Base-by-base conservation (phyloP, 2,888 invertebrate genomes). In the Venustoraphidia nigricollis region DNA sequence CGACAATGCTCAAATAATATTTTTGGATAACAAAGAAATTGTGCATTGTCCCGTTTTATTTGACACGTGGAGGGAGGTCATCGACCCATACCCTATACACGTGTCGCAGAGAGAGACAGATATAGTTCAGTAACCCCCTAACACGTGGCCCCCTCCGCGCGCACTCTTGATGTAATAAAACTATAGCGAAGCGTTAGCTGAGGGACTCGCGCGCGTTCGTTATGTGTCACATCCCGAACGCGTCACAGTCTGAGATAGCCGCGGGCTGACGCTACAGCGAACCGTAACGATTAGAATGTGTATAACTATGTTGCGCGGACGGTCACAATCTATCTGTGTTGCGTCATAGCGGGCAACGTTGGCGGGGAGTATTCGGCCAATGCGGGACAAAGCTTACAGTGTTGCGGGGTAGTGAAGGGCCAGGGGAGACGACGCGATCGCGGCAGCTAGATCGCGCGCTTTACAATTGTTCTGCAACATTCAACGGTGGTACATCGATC, bases 11-110 rank as follows among this genome's bases (percentile, higher is more conserved):
- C 5, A 27, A 27, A 27, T 27, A 27, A 27, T 6, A 6, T 27
- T 27, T 27, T 27, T 27, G 27, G 27, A 6, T 27, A 27, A 27
- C 38, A 13, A 27, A 47, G 42, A 27, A 17, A 27, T 10, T 40
- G 11, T 27, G 27, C 40, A 46, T 36, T 36, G 36, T 11, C 27
- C 11, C 36, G 36, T 34, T 38, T 46, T 40, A 17, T 34, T 34
- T 44, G 46, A 58, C 60, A 59, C 59, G 60, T 59, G 59, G 56
- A 53, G 56, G 53, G 58, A 57, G 60, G 60, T 60, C 60, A 57
- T 56, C 58, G 60, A 59, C 58, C 60, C 53, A 59, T 58, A 34
- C 42, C 36, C 37, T 36, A 35, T 43, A 42, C 60, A 60, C 60
- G 60, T 60, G 60, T 60, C 60, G 52, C 34, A 44, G 57, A 51